Evolutionary conservation across 2,113 vertebrate species (phyloP).

Genomic region (Hipposideros armiger): DNA sequence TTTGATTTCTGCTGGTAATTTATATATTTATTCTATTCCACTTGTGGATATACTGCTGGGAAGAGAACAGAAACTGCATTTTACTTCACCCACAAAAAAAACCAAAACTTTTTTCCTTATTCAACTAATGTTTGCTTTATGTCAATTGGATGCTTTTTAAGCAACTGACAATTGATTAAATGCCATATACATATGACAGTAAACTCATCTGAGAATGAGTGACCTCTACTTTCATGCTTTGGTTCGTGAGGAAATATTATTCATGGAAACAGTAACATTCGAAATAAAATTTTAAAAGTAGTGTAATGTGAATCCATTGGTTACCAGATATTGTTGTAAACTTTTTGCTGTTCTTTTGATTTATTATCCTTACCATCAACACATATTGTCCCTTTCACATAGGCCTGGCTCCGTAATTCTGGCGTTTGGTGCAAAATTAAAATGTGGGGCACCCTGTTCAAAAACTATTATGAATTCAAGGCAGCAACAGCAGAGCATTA

Average conservation of each 20-base stretch:
- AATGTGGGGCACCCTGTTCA: not conserved
- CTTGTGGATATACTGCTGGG: slow-evolving; percentile 38
- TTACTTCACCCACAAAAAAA: not conserved
- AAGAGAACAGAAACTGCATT: slow-evolving; percentile 45
- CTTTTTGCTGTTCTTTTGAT: slow-evolving; percentile 22
- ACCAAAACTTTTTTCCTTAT: not conserved
- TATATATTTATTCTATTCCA: not conserved
- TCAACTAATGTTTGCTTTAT: not conserved
- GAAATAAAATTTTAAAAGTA: slow-evolving; percentile 39
- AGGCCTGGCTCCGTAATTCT: not conserved
- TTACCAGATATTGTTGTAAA: slow-evolving; percentile 27
- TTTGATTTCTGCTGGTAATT: slow-evolving; percentile 51
- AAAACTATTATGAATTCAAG: slow-evolving; percentile 13
- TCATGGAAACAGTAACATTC: slow-evolving; percentile 23
- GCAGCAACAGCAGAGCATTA: not conserved
- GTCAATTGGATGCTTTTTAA: slow-evolving; percentile 57
- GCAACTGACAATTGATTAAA: slow-evolving; percentile 50
- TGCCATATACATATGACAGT: not conserved
- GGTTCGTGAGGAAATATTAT: slow-evolving; percentile 18
- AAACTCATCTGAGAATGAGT: not conserved
- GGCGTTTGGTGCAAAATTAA: not conserved
- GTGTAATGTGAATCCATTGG: not conserved
- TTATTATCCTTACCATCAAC: not conserved
- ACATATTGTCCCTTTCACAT: slow-evolving; percentile 6
- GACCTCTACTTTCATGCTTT: slow-evolving; percentile 25